Percentiles rank a stretch among this genome's conserved stretches.
These are phyloP conservation scores for Lycaena phlaeas DNA, from an alignment of 2,888 invertebrate genomes.

Conservation along the genomic window DNA sequence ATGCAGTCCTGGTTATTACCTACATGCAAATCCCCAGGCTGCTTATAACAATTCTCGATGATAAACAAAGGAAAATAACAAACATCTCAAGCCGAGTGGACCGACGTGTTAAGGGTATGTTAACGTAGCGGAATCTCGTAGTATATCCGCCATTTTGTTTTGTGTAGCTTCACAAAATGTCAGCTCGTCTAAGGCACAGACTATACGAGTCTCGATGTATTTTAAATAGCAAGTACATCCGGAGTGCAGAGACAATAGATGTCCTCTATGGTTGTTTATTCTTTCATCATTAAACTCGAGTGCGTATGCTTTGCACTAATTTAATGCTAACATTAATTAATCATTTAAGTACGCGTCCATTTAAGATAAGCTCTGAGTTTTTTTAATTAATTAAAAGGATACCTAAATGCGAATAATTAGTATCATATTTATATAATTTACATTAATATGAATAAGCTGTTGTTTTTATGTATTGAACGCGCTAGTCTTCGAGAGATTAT, in stretches of 20 bases:
- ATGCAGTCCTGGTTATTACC: no score
- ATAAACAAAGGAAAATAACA: constrained; percentile 44
- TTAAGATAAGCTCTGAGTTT: no score
- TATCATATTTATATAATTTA: no score
- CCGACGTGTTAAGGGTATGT: constrained; percentile 8
- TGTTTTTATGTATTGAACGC: no score
- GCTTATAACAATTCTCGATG: constrained; percentile 20
- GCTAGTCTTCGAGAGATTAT: no score
- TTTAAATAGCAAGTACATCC: neutral
- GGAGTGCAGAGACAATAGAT: constrained; percentile 40
- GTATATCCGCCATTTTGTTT: neutral
- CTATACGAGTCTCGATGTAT: constrained; percentile 39
- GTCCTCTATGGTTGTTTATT: constrained; percentile 45
- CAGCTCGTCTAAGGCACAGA: constrained; percentile 18
- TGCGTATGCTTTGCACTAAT: constrained; percentile 59
- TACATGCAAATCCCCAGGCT: neutral
- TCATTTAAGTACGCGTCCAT: neutral
- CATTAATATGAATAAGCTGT: no score
- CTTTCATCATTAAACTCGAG: constrained; percentile 63
- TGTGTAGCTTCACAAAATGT: constrained; percentile 35
- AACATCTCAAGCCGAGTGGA: constrained; percentile 32
- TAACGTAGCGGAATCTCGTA: neutral
- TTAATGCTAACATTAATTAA: constrained; percentile 29
- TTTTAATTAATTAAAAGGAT: no score
- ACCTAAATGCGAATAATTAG: no score